Evolutionary conservation across 2,888 invertebrate species (phyloP), one percentile per base, ranked within the genome.

Genomic region (Pomacea canaliculata): DNA sequence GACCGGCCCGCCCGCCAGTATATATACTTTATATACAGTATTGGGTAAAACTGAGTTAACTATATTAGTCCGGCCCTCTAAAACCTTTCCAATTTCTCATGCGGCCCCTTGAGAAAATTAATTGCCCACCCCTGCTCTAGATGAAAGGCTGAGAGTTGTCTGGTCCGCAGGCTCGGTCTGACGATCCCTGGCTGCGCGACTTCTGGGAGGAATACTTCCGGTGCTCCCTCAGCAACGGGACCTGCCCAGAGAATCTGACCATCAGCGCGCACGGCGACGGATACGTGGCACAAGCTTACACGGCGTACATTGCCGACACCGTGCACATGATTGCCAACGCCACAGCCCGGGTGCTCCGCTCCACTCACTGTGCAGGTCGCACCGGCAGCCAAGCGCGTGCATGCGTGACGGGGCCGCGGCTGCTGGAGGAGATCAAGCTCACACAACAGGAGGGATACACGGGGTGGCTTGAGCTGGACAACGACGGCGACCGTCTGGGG

Each of bases 171-270:
- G 51, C 16, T 8, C 10, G 51, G 51, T 56, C 51, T 56, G 51
- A 56, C 16, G 51, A 88, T 76, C 86, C 87, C 0, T 88, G 87
- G 87, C 83, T 88, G 37, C 63, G 71, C n/a, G 84, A 85, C 51
- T 84, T 85, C 82, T 88, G 88, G 88, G 81, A 82, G 69, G 77
- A 78, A 19, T 62, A 80, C 69, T 87, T 85, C 70, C 70, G 80
- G 23, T 87, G 86, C 69, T 78, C 79, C 19, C 81, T 84, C 77
- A 70, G 69, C 27, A 46, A 68, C 1, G 72, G 66, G 8, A 77
- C 77, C 2, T 78, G 78, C 48, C 16, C 27, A 7, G 18, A 16
- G 13, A 70, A 68, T 13, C 37, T 73, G 10, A 70, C 63, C 7
- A 23, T 49, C 5, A 71, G 16, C 8, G 72, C 67, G 23, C 51